A percentile compares a stretch with the other conserved stretches of the same genome.
Evolutionary conservation across 2,888 invertebrate genomes (phyloP).

Genomic region (Choreutis nemorana): DNA sequence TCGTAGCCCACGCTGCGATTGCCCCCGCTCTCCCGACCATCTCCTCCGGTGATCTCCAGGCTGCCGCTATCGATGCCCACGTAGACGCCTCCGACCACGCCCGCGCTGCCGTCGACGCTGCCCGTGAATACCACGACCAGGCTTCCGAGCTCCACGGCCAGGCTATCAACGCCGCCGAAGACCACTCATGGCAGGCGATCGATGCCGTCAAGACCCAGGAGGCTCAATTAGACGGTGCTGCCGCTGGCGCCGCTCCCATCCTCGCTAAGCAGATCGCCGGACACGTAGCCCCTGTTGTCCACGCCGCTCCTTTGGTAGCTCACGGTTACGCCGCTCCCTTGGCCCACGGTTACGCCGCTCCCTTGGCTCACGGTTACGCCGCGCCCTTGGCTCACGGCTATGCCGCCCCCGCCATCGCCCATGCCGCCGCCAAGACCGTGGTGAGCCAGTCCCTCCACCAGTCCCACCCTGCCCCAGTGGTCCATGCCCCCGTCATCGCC

Average conservation of each 20-base stretch:
- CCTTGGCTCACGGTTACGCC: no score
- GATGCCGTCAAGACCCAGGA: conserved; percentile 52
- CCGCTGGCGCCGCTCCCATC: conserved; percentile 51
- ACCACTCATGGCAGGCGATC: conserved; percentile 55
- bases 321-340: conserved; percentile 16
- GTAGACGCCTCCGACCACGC: conserved; percentile 52
- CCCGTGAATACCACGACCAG: conserved; percentile 54
- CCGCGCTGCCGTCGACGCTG: conserved; percentile 49
- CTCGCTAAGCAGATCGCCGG: conserved; percentile 53
- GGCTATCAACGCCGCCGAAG: conserved; percentile 55
- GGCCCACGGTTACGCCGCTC: conserved; percentile 6
- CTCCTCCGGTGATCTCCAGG: conserved; percentile 50
- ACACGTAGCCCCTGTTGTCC: conserved; percentile 24
- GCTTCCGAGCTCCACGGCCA: conserved; percentile 50
- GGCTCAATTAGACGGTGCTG: conserved; percentile 52
- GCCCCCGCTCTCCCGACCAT: conserved; percentile 42
- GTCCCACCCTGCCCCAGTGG: conserved; percentile 41
- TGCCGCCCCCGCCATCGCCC: conserved; percentile 7
- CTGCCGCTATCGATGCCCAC: conserved; percentile 54
- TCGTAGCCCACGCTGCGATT: conserved; percentile 26
- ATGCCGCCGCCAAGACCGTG: conserved; percentile 31
- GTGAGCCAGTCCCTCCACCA: conserved; percentile 42
- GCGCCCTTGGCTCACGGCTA: conserved; percentile 14
- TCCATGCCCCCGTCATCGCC: conserved; percentile 23
- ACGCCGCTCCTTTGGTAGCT: conserved; percentile 15